phyloP scores from a whole-genome alignment of 2,888 invertebrate genomes.

The Drosophila percnosoma region DNA sequence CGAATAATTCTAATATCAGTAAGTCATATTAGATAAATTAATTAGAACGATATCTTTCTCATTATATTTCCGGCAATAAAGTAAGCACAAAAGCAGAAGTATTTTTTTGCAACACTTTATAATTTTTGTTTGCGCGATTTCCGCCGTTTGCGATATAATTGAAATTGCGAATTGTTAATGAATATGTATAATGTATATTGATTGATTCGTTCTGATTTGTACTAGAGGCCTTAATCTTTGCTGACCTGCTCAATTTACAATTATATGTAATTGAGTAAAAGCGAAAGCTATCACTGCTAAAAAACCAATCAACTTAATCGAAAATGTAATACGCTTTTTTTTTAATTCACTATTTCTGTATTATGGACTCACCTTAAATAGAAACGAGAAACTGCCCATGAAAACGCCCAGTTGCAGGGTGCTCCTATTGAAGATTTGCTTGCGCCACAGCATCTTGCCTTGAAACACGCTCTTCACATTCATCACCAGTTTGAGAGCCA shows the following conservation, averaged over 20 bases:
- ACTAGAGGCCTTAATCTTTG: neutral
- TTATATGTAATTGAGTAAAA: neutral
- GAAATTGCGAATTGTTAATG: neutral
- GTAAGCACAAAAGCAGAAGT: neutral
- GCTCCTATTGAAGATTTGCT: slow-evolving; percentile 86
- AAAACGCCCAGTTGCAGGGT: slow-evolving; percentile 88
- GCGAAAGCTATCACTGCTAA: neutral
- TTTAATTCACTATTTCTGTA: no score
- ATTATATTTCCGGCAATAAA: neutral
- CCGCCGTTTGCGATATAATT: neutral
- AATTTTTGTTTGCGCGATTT: neutral
- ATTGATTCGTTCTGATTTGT: neutral
- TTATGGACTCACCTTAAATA: slow-evolving; percentile 87
- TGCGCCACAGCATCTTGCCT: slow-evolving; percentile 86
- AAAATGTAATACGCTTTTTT: neutral
- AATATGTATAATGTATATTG: neutral
- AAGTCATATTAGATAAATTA: neutral
- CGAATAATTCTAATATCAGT: no score
- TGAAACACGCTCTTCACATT: slow-evolving; percentile 86
- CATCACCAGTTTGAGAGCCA: slow-evolving; percentile 87
- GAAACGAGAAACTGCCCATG: slow-evolving; percentile 89
- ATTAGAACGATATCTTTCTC: neutral
- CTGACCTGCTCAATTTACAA: neutral
- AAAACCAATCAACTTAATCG: neutral
- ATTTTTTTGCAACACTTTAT: neutral